Base-by-base conservation (phyloP, 2,797 vertebrate species). In the Hozukius guyotensis region DNA sequence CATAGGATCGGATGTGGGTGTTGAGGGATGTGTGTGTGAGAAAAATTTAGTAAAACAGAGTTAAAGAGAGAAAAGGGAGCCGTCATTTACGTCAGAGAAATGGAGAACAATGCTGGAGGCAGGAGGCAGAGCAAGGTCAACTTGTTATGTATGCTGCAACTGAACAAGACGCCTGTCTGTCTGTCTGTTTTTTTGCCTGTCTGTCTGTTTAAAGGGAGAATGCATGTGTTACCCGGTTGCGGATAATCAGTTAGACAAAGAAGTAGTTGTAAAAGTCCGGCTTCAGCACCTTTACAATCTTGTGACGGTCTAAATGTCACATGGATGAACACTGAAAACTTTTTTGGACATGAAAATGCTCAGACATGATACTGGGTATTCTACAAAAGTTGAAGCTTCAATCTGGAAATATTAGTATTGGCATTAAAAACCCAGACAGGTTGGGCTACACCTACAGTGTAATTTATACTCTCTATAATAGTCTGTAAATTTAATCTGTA, bases 31-130 rank as follows among this genome's bases (percentile, higher is more conserved):
- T 25, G 52, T 52, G 77, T 65, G 82, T 61, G 87, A 81, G 87
- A 82, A 87, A 88, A 78, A 73, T 91, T 90, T 60, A 52, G 65
- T 85, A 84, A 91, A 93, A 80, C 73, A 72, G 61, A 68, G 78
- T 88, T 91, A 83, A 92, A 91, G 85, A 86, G 89, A 88, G 76
- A 93, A 87, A 91, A 86, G 91, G 89, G 90, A 89, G 82, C 62
- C 60, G 42, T 81, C 69, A 71, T 85, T 89, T 94, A 83, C 93
- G 93, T 94, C 93, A 94, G 89, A 89, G 86, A 83, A 68, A 36
- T 27, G 18, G 74, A 90, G 87, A 94, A 94, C 93, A 94, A 94
- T 94, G 89, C 84, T 80, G 61, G 78, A 89, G 82, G 84, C 89
- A 88, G 88, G 90, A 91, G 87, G 82, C 82, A 20, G 55, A 79